A percentile compares a stretch with the other conserved stretches of the same genome.
Evolutionary conservation across 2,113 vertebrate species (phyloP).

Genomic region (Platichthys stellatus): DNA sequence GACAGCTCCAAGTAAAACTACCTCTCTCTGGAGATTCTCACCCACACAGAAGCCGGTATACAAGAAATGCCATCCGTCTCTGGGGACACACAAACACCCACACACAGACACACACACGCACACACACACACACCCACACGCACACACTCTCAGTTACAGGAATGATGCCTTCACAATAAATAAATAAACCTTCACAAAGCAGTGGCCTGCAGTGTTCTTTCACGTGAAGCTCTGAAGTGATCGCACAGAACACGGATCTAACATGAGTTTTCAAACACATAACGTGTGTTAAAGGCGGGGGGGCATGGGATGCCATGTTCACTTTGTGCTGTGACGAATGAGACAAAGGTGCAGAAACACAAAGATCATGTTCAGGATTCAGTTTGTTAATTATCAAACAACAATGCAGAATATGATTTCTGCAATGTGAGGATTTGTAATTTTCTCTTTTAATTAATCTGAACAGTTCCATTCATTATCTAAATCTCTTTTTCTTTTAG

Average conservation of each 20-base stretch:
- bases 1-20: slow-evolving; percentile 68
- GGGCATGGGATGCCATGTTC: no score
- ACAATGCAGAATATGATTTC: no score
- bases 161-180: slow-evolving; percentile 10
- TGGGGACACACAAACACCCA: slow-evolving; percentile 15
- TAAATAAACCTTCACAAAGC: slow-evolving; percentile 12
- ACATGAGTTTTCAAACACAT: not conserved
- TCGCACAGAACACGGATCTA: not conserved
- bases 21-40: slow-evolving; percentile 58
- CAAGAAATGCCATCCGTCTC: slow-evolving; percentile 64
- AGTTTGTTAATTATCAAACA: no score
- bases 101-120: no score
- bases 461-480: no score
- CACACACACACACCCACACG: no score
- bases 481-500: no score
- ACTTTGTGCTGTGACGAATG: no score
- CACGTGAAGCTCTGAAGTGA: not conserved
- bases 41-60: slow-evolving; percentile 48
- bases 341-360: no score
- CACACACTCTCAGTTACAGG: not conserved
- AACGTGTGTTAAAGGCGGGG: not conserved
- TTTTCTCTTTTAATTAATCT: no score
- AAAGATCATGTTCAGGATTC: no score
- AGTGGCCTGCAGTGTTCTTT: not conserved
- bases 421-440: no score